phyloP scores from a whole-genome alignment of 1,140 invertebrate species.

The Ceratosolen fusciceps region DNA sequence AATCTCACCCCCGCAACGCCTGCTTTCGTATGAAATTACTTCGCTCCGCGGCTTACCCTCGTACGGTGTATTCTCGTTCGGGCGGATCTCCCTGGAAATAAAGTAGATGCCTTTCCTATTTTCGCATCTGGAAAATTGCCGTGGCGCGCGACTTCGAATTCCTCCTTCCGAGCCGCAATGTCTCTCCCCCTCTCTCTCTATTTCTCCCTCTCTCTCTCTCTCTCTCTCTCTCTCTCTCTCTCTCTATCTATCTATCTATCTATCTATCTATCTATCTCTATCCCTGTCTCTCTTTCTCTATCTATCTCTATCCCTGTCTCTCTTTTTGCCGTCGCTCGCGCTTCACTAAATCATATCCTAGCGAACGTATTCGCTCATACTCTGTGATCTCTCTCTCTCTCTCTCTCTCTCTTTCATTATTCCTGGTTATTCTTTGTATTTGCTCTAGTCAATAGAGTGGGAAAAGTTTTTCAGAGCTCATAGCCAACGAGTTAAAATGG shows the following conservation, averaged over 20 bases:
- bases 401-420: not conserved
- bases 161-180: no score
- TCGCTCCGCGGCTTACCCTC: conserved; percentile 70
- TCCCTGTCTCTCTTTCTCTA: conserved; percentile 50
- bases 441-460: not conserved
- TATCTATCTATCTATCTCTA: no score
- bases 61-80: conserved; percentile 69
- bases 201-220: conserved; percentile 45
- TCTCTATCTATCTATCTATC: no score
- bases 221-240: conserved; percentile 50
- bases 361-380: not conserved
- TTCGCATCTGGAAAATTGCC: conserved; percentile 71
- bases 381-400: no score
- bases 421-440: not conserved
- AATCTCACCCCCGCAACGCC: conserved; percentile 36
- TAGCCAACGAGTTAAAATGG: not conserved
- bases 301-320: conserved; percentile 51
- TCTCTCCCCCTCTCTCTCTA: conserved; percentile 50
- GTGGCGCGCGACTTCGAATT: conserved; percentile 16
- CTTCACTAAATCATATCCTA: conserved; percentile 33
- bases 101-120: conserved; percentile 71
- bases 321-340: conserved; percentile 47
- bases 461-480: not conserved
- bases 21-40: conserved; percentile 70
- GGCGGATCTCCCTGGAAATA: conserved; percentile 67